Evolutionary conservation across 2,888 invertebrate genomes (phyloP), one percentile per base, ranked within the genome.

Genomic region (Lapara coniferarum): DNA sequence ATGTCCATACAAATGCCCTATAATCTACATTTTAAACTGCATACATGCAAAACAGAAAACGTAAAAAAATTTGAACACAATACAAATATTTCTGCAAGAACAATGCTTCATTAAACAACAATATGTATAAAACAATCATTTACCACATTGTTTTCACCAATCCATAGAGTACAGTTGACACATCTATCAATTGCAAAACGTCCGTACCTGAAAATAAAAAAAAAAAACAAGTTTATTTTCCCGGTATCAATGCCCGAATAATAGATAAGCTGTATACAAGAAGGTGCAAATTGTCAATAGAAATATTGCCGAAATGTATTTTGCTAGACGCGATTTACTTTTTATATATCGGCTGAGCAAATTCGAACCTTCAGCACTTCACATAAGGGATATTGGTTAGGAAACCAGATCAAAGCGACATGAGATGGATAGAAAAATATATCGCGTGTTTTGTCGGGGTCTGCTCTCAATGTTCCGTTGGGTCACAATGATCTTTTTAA

Each of bases 361-460:
- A 13, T 63, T 49, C 13, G 49, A 13, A 46, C 63, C 49, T 63
- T 63, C 5, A 13, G 3, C 0, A 6, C 10, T 49, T 49, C 6
- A 19, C 46, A 12, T 63, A 46, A 63, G 19, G 63, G 63, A 1
- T 63, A 13, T 49, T 13, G 19, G 19, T 58, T 68, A 51, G 49
- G 59, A 66, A 67, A 69, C 55, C 44, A 66, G 37, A 63, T 67
- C 37, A 69, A 58, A 52, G 66, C 49, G 25, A 46, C 44, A 56
- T 53, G 66, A 56, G 66, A 70, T 52, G 46, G 55, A 55, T 16
- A 68, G 56, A 57, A 37, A 69, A 70, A 67, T 72, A 19, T 59
- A 59, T 59, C 68, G 63, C 10, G 68, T 67, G 52, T 70, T 68
- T 71, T 70, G 72, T 70, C 70, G 67, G 69, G 70, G 55, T 69